Percentiles rank a stretch among this genome's conserved stretches.
phyloP scores from a whole-genome alignment of 2,113 vertebrate species.

The Perca schrenkii region DNA sequence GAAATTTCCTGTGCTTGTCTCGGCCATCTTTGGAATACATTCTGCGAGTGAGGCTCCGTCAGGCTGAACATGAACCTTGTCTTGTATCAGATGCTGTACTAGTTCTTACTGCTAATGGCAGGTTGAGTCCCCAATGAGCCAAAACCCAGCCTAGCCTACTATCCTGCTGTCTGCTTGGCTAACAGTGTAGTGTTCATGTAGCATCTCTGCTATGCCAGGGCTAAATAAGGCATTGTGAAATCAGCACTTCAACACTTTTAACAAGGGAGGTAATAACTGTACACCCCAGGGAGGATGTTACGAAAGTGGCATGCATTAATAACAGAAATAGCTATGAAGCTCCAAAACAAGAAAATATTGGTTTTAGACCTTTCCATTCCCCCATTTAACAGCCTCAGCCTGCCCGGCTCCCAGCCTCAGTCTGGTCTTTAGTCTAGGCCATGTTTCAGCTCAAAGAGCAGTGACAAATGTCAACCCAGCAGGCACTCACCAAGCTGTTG shows the following conservation, averaged over 20 bases:
- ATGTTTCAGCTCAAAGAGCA: slow-evolving; percentile 47
- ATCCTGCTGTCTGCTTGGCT: slow-evolving; percentile 71
- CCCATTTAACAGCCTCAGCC: slow-evolving; percentile 18
- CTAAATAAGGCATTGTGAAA: slow-evolving; percentile 72
- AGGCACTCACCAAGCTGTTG: slow-evolving; percentile 33
- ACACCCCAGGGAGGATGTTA: slow-evolving; percentile 47
- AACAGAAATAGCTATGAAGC: slow-evolving; percentile 54
- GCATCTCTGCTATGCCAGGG: slow-evolving; percentile 65
- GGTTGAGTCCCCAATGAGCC: slow-evolving; percentile 68
- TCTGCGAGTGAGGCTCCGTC: slow-evolving; percentile 35
- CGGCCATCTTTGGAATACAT: slow-evolving; percentile 37
- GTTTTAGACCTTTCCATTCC: slow-evolving; percentile 21
- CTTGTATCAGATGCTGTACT: slow-evolving; percentile 59
- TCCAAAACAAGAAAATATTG: slow-evolving; percentile 22
- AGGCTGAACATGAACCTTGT: slow-evolving; percentile 45
- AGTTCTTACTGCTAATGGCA: slow-evolving; percentile 67
- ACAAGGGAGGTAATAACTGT: slow-evolving; percentile 57
- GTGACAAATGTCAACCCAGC: slow-evolving; percentile 48
- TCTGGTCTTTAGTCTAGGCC: slow-evolving; percentile 13
- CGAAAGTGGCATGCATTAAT: slow-evolving; percentile 48
- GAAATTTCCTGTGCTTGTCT: slow-evolving; percentile 55
- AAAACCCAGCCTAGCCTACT: slow-evolving; percentile 59
- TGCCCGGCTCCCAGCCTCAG: slow-evolving; percentile 12
- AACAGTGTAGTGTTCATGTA: slow-evolving; percentile 70
- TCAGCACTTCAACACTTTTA: slow-evolving; percentile 66